Percentiles rank a stretch among this genome's conserved stretches.
phyloP scores from a whole-genome alignment of 2,797 vertebrate species.

The Phalanger gymnotis region DNA sequence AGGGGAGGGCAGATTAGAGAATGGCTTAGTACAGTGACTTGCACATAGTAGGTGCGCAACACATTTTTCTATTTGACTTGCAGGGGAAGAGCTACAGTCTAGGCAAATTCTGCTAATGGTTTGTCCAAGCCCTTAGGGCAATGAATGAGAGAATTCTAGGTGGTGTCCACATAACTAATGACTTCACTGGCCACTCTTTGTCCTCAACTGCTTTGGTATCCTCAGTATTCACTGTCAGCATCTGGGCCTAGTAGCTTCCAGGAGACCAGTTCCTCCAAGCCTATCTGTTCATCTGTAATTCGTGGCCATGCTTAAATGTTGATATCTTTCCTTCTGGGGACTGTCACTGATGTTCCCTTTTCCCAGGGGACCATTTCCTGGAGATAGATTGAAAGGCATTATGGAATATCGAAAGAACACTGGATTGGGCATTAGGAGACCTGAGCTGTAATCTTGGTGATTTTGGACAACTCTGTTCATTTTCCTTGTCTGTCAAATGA shows the following conservation, averaged over 20 bases:
- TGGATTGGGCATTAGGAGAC: background rate
- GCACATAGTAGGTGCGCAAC: background rate
- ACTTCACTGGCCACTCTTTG: background rate
- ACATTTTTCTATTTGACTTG: conserved; percentile 20
- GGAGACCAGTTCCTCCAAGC: background rate
- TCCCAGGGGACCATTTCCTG: background rate
- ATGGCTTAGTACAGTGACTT: conserved; percentile 11
- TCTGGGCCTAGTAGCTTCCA: background rate
- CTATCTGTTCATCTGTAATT: background rate
- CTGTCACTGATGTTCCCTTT: background rate
- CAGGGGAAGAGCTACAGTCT: conserved; percentile 8
- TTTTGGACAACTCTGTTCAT: background rate
- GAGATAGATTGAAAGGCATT: conserved; percentile 36
- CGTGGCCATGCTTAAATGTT: conserved; percentile 24
- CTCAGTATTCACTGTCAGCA: background rate
- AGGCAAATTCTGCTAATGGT: conserved; percentile 34
- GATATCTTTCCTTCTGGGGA: conserved; percentile 25
- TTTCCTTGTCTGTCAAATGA: background rate
- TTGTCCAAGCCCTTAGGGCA: conserved; percentile 3
- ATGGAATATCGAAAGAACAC: conserved; percentile 4
- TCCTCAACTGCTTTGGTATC: conserved; percentile 24
- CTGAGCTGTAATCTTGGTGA: background rate
- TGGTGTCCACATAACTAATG: background rate
- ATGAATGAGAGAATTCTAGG: background rate
- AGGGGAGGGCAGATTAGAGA: conserved; percentile 5